These are phyloP conservation scores for Syngnathus acus DNA, from an alignment of 2,797 vertebrate species.

Conservation along the genomic window DNA sequence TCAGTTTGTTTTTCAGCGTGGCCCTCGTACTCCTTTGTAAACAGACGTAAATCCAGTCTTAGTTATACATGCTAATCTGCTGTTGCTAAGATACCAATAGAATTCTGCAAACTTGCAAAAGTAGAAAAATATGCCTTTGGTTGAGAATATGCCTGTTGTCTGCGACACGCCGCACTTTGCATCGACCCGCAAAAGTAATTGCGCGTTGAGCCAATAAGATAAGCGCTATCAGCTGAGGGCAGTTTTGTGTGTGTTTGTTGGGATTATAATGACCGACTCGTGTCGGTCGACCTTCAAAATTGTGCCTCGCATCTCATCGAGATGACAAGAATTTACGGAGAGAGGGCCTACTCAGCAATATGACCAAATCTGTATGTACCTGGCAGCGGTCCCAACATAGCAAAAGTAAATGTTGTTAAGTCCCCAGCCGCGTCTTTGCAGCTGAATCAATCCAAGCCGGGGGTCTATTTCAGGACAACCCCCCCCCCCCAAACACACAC, in stretches of 20 bases:
- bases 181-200: constrained; percentile 9
- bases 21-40: too few relatives aligned
- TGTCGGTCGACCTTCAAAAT: constrained; percentile 2
- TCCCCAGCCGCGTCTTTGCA: constrained; percentile 5
- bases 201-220: constrained; percentile 15
- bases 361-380: neutral
- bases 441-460: constrained; percentile 9
- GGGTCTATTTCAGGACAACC: constrained; percentile 42
- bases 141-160: neutral
- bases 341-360: neutral
- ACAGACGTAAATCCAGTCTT: neutral
- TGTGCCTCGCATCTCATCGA: neutral
- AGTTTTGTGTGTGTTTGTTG: neutral
- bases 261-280: neutral
- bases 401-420: constrained; percentile 7
- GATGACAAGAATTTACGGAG: neutral
- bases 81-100: neutral
- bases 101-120: neutral
- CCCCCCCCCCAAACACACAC: neutral
- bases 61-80: neutral
- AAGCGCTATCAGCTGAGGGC: constrained; percentile 26
- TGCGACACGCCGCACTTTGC: neutral
- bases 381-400: neutral
- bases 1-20: too few relatives aligned
- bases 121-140: neutral